These are phyloP conservation scores for Corynorhinus townsendii DNA, from an alignment of 2,113 vertebrate species.

Conservation along the genomic window DNA sequence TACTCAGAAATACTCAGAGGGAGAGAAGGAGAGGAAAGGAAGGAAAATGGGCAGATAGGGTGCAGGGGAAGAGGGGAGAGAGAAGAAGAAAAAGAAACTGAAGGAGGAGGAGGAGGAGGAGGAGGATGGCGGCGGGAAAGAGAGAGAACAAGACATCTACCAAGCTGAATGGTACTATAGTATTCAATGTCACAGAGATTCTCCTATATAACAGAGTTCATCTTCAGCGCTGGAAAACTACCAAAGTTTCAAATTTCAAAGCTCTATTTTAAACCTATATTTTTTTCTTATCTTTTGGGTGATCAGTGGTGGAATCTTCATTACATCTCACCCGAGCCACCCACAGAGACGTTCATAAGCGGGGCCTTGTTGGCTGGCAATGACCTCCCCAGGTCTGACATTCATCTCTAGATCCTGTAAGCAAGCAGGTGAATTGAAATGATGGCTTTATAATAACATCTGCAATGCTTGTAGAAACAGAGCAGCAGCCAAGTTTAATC, in stretches of 20 bases:
- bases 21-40: background rate
- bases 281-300: background rate
- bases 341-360: accelerated
- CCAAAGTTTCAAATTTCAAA: background rate
- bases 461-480: background rate
- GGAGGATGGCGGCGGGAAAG: background rate
- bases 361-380: accelerated
- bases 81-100: accelerated
- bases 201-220: background rate
- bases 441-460: background rate
- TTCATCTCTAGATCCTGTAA: accelerated
- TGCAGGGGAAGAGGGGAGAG: too few relatives aligned
- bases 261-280: accelerated
- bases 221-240: background rate
- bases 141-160: background rate
- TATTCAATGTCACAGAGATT: accelerated
- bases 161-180: accelerated
- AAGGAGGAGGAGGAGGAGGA: background rate
- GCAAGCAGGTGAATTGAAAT: background rate
- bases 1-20: background rate
- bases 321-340: background rate
- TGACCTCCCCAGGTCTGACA: background rate
- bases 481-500: background rate
- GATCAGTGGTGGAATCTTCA: background rate
- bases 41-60: background rate